These are phyloP conservation scores for Ochropleura leucogaster DNA, from an alignment of 2,888 invertebrate genomes.

Conservation along the genomic window DNA sequence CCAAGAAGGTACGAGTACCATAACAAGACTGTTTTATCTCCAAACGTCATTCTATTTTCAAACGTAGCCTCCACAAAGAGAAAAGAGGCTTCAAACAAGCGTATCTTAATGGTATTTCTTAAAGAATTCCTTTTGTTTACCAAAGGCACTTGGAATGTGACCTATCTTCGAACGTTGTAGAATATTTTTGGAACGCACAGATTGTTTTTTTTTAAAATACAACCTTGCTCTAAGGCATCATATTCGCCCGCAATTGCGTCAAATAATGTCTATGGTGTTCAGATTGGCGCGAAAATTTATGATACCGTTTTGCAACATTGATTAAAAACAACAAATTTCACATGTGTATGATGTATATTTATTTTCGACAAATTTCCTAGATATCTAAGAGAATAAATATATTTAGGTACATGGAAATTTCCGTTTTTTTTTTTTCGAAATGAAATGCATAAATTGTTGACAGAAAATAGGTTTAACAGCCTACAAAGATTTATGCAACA, in stretches of 20 bases:
- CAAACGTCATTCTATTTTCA: slow-evolving; percentile 8
- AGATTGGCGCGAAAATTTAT: neutral
- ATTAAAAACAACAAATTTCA: no score
- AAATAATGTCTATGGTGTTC: neutral
- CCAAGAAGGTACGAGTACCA: neutral
- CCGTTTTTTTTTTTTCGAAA: no score
- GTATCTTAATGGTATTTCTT: slow-evolving; percentile 38
- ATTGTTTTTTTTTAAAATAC: slow-evolving; percentile 11
- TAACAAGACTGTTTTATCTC: slow-evolving; percentile 12
- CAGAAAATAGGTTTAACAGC: no score
- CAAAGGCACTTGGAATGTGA: slow-evolving; percentile 23
- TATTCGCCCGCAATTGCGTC: neutral
- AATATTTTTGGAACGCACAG: slow-evolving; percentile 29
- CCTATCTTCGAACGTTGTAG: slow-evolving; percentile 30
- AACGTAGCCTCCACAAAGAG: slow-evolving; percentile 11
- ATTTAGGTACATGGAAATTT: no score
- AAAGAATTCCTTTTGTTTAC: slow-evolving; percentile 48
- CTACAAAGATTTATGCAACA: no score
- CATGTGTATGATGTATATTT: no score
- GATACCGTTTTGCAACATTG: no score
- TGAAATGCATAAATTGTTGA: no score
- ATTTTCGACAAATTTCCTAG: no score
- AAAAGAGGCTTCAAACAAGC: slow-evolving; percentile 39
- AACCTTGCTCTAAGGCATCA: neutral
- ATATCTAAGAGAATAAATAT: no score